Base-by-base conservation (phyloP, 2,797 vertebrate genomes). In the Sebastes cheni region DNA sequence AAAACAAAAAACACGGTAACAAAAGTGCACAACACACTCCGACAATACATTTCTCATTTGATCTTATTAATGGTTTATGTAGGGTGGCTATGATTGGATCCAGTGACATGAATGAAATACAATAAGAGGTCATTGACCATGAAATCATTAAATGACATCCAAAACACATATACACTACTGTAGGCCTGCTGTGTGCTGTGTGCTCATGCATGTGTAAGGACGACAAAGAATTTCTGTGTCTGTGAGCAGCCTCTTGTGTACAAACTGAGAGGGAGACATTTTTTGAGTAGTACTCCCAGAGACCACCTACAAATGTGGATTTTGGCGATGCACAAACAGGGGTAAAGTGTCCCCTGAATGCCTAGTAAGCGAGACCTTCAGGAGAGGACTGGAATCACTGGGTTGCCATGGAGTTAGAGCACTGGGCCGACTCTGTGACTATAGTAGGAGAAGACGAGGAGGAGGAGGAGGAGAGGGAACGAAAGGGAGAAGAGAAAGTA, bases 321-420 rank as follows among this genome's bases (percentile, higher is more conserved):
- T 75, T 56, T 79, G 73, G 72, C 23, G 4, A 30, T 55, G 66
- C 69, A 77, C 54, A 77, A 69, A 77, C 39, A 10, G 67, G 52
- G 67, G 39, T 67, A 59, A 67, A 77, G 30, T 79, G 77, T 78
- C 56, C 68, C 80, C 80, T 36, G 9, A 81, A 75, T 77, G 81
- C 62, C 56, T 58, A 67, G 68, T 67, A 77, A 80, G 67, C 13
- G 2, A 79, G 79, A 69, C 75, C 81, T 80, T 80, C 62, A 75
- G 55, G 22, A 79, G 70, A 61, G 61, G 75, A 70, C 72, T 42
- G 65, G 67, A 70, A 64, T 52, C 18, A 52, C 8, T 55, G 79
- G 79, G 91, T 95, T 92, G 83, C 91, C 90, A 94, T 93, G 89
- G 93, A 81, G 83, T 75, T 77, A 55, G 59, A 91, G 86, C 88